Conservation (phyloP, 2,888 invertebrate species). For the Chirona hameri region DNA sequence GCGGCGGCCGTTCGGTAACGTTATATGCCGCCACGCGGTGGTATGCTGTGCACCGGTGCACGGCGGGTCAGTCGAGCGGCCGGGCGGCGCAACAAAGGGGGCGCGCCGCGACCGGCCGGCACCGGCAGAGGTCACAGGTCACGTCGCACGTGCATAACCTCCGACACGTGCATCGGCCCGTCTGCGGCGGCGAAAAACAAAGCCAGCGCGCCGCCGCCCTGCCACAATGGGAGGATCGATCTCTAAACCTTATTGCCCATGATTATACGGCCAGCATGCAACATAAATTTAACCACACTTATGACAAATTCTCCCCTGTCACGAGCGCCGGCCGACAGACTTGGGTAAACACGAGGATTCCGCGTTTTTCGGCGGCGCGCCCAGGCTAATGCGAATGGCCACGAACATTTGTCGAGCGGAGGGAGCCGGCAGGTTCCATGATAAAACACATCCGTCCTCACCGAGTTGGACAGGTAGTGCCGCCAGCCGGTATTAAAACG, state of each 20-base stretch:
- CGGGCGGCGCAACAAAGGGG: background rate
- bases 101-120: background rate
- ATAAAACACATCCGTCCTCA: background rate
- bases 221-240: constrained; percentile 9
- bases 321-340: background rate
- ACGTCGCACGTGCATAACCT: constrained; percentile 8
- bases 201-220: background rate
- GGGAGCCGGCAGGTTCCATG: background rate
- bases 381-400: background rate
- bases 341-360: constrained; percentile 7
- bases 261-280: constrained; percentile 1
- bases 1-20: background rate
- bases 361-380: background rate
- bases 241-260: constrained; percentile 1
- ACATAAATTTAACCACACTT: background rate
- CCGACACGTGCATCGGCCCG: background rate
- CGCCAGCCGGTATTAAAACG: background rate
- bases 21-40: background rate
- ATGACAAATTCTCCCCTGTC: background rate
- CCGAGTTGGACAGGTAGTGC: background rate
- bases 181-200: background rate
- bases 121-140: background rate
- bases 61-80: background rate
- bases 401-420: background rate
- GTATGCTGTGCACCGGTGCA: background rate